Evolutionary conservation across 2,113 vertebrate species (phyloP).

Genomic region (Megalops atlanticus): DNA sequence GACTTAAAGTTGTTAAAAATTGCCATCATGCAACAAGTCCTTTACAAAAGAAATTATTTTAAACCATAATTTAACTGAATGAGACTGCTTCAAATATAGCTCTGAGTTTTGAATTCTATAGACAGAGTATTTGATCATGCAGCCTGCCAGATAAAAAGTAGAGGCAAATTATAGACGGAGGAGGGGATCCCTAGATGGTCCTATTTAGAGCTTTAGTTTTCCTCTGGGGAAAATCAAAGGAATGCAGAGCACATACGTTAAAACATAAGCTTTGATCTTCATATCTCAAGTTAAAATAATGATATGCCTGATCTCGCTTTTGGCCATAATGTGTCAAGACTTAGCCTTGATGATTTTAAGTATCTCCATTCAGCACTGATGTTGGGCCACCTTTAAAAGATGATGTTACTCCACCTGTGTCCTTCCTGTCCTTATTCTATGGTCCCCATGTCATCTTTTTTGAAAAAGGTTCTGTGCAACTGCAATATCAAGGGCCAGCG

Average conservation of each 20-base stretch:
- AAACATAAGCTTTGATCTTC: neutral
- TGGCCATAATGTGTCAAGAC: neutral
- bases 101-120: neutral
- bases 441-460: no score
- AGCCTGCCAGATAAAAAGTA: neutral
- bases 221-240: neutral
- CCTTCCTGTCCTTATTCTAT: no score
- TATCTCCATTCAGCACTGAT: neutral
- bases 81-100: no score
- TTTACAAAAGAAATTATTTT: neutral
- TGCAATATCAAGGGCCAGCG: no score
- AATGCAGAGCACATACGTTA: neutral
- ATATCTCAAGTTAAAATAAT: neutral
- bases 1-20: no score
- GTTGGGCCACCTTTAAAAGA: neutral
- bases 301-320: neutral
- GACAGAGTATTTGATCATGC: neutral
- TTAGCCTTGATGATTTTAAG: neutral
- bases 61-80: neutral
- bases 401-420: neutral
- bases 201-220: neutral
- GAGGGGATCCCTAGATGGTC: neutral
- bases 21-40: neutral
- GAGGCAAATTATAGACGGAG: neutral
- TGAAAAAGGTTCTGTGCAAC: no score